phyloP scores from a whole-genome alignment of 2,113 vertebrate genomes.

The Oplegnathus fasciatus region DNA sequence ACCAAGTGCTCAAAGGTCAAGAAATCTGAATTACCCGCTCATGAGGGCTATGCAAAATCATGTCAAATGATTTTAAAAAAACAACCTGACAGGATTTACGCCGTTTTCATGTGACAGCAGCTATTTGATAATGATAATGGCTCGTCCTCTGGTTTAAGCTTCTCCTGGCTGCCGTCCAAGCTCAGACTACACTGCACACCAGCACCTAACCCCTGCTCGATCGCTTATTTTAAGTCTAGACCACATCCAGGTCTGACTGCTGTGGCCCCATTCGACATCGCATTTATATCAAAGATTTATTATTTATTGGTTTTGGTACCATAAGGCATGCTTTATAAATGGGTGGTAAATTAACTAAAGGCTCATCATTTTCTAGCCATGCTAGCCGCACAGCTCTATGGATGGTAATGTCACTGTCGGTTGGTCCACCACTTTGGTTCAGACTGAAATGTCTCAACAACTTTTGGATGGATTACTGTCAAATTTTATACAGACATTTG shows the following conservation, averaged over 20 bases:
- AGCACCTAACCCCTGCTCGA: background rate
- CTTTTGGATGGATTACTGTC: too few species aligned
- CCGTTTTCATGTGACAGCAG: slow-evolving; percentile 6
- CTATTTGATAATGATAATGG: slow-evolving; percentile 15
- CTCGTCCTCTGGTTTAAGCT: slow-evolving; percentile 8
- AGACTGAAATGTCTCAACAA: background rate
- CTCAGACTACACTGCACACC: background rate
- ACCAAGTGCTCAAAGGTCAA: slow-evolving; percentile 17
- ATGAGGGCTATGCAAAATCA: background rate
- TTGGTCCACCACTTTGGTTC: background rate
- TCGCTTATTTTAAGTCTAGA: background rate
- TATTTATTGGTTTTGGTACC: background rate
- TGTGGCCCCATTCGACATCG: background rate
- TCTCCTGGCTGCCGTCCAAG: background rate
- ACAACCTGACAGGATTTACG: background rate
- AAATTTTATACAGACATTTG: background rate
- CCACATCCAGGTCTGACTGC: background rate
- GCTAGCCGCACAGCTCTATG: background rate
- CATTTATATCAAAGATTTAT: background rate
- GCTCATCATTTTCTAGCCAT: background rate
- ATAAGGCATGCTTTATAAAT: background rate
- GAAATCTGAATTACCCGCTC: slow-evolving; percentile 16
- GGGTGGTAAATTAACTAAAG: background rate
- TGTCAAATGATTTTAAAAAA: background rate
- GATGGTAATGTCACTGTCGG: background rate